Evolutionary conservation across 2,113 vertebrate species (phyloP).

Genomic region (Clarias gariepinus): DNA sequence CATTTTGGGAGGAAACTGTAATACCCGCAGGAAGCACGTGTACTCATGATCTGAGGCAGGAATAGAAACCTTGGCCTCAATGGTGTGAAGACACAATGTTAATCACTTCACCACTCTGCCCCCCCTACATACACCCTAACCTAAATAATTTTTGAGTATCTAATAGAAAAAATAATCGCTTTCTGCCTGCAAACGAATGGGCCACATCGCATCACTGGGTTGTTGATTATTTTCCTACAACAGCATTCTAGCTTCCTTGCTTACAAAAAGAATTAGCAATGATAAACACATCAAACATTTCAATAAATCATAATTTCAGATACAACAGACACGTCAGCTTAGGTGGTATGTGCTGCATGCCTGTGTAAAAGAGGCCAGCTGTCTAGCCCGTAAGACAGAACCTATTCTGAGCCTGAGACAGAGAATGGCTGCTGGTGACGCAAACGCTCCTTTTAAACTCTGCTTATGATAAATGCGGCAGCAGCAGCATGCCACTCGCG

Average conservation of each 20-base stretch:
- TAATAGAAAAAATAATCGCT: neutral
- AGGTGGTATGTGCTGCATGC: slow-evolving; percentile 13
- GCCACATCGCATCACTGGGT: neutral
- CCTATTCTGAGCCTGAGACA: slow-evolving; percentile 26
- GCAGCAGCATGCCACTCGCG: slow-evolving; percentile 30
- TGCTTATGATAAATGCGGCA: slow-evolving; percentile 29
- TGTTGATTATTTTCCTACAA: neutral
- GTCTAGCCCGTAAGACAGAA: slow-evolving; percentile 13
- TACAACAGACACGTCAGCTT: neutral
- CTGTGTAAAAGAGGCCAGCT: slow-evolving; percentile 16
- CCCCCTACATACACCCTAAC: no score
- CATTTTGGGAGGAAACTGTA: no score
- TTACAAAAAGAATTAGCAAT: neutral
- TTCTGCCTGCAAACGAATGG: neutral
- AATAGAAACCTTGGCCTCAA: no score
- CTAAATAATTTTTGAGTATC: no score
- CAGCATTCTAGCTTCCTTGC: neutral
- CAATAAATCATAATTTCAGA: neutral
- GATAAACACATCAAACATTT: neutral
- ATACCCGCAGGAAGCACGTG: no score
- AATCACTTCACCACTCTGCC: no score
- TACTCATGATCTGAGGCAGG: no score
- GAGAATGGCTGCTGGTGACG: slow-evolving; percentile 33
- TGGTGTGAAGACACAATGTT: no score
- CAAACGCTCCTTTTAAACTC: slow-evolving; percentile 39